Percentiles rank a stretch among this genome's conserved stretches.
Conservation (phyloP, 2,888 invertebrate genomes). For the Drosophila paramelanica region DNA sequence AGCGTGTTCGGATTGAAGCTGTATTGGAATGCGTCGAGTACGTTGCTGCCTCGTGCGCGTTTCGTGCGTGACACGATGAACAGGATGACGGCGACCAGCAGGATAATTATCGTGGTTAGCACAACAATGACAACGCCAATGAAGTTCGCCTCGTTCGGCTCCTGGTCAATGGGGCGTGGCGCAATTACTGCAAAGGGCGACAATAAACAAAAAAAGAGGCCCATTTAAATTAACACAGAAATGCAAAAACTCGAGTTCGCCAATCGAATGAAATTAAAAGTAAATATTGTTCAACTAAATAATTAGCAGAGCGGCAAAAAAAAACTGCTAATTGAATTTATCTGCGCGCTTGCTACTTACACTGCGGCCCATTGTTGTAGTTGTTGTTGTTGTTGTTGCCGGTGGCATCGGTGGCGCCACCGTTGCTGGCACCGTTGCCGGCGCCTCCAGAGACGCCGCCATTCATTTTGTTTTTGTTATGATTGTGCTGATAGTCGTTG, state of each 20-base stretch:
- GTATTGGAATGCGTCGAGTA: slow-evolving; percentile 85
- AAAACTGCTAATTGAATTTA: slow-evolving; percentile 64
- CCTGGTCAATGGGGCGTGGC: slow-evolving; percentile 87
- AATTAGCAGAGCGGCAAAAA: slow-evolving; percentile 57
- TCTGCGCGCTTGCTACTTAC: slow-evolving; percentile 63
- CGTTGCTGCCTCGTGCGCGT: slow-evolving; percentile 85
- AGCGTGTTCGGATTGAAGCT: slow-evolving; percentile 85
- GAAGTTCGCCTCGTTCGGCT: slow-evolving; percentile 86
- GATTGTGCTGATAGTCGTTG: slow-evolving; percentile 88
- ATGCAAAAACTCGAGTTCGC: slow-evolving; percentile 18
- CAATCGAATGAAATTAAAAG: slow-evolving; percentile 69
- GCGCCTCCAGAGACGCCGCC: slow-evolving; percentile 53
- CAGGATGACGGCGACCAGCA: slow-evolving; percentile 89
- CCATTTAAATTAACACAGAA: slow-evolving; percentile 61
- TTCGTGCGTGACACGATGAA: slow-evolving; percentile 89
- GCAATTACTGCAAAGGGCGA: slow-evolving; percentile 81
- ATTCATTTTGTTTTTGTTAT: slow-evolving; percentile 77
- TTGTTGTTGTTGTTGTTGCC: slow-evolving; percentile 72
- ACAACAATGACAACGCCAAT: slow-evolving; percentile 90
- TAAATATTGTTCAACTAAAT: slow-evolving; percentile 77
- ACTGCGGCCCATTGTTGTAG: slow-evolving; percentile 81
- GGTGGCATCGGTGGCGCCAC: slow-evolving; percentile 54
- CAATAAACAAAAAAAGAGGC: slow-evolving; percentile 33
- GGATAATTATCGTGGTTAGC: slow-evolving; percentile 89
- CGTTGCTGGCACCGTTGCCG: slow-evolving; percentile 50